Percentiles rank a stretch among this genome's conserved stretches.
phyloP scores from a whole-genome alignment of 2,888 invertebrate species.

The Thelaira solivaga region DNA sequence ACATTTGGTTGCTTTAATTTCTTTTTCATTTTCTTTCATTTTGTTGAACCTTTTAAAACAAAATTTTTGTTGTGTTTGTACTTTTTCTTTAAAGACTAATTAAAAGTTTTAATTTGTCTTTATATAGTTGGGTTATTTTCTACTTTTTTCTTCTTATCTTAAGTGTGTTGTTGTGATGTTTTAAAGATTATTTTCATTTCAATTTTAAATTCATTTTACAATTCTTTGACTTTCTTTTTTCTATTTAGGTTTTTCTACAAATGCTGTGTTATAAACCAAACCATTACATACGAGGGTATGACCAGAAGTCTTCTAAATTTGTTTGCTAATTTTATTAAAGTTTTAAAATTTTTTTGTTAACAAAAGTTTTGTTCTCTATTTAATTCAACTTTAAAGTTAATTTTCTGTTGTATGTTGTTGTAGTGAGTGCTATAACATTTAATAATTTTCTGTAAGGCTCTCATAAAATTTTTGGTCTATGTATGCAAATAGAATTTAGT shows the following conservation, averaged over 20 bases:
- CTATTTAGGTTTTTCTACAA: background rate
- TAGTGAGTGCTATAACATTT: too few species aligned
- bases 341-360: too few species aligned
- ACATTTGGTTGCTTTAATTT: slow-evolving; percentile 20
- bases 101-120: slow-evolving; percentile 59
- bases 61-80: background rate
- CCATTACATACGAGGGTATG: background rate
- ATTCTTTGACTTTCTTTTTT: background rate
- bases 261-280: background rate
- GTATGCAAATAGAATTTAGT: slow-evolving; percentile 36
- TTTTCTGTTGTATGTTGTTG: too few species aligned
- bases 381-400: too few species aligned
- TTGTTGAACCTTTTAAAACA: background rate
- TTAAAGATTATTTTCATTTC: slow-evolving; percentile 8
- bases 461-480: background rate
- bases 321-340: too few species aligned
- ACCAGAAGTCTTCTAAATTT: background rate
- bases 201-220: slow-evolving; percentile 13
- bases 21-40: background rate
- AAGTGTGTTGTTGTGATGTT: background rate
- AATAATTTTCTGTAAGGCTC: background rate
- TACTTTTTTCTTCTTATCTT: background rate
- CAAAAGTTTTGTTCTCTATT: too few species aligned
- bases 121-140: background rate
- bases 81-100: slow-evolving; percentile 58